These are phyloP conservation scores for Polypedilum pembai DNA, from an alignment of 1,140 invertebrate genomes.

Conservation along the genomic window DNA sequence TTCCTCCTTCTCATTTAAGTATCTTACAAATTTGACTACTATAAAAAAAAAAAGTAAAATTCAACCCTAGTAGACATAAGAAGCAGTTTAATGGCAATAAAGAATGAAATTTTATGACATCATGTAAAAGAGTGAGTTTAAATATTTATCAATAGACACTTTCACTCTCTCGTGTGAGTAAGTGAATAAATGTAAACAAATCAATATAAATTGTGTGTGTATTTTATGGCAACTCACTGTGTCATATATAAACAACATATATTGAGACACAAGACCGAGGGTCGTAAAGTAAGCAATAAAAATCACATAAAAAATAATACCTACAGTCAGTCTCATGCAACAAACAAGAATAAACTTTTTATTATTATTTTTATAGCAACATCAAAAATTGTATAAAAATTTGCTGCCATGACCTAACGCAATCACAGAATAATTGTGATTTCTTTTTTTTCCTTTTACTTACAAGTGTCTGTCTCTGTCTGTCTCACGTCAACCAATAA, in stretches of 20 bases:
- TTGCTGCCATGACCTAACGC: conserved; percentile 8
- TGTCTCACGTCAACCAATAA: no score
- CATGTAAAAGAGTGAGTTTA: conserved; percentile 17
- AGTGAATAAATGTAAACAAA: neutral
- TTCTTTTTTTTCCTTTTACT: neutral
- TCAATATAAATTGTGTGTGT: neutral
- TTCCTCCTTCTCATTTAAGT: no score
- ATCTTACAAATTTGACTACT: no score
- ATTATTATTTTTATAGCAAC: conserved; percentile 26
- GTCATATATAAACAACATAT: neutral
- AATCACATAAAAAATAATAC: conserved; percentile 28
- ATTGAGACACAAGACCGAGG: conserved; percentile 8
- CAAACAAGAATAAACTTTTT: neutral
- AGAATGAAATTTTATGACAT: conserved; percentile 10
- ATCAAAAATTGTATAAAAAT: conserved; percentile 22
- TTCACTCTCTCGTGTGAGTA: neutral
- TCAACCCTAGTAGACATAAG: no score
- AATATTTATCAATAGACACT: conserved; percentile 8
- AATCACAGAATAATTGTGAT: conserved; percentile 26
- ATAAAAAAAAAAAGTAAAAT: no score
- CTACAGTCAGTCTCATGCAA: conserved; percentile 24
- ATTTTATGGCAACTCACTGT: neutral
- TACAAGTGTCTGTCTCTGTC: no score
- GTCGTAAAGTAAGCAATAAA: conserved; percentile 20
- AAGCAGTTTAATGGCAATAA: neutral